Evolutionary conservation across 2,113 vertebrate species (phyloP), one percentile per base, ranked within the genome.

Genomic region (Oncorhynchus gorbuscha): DNA sequence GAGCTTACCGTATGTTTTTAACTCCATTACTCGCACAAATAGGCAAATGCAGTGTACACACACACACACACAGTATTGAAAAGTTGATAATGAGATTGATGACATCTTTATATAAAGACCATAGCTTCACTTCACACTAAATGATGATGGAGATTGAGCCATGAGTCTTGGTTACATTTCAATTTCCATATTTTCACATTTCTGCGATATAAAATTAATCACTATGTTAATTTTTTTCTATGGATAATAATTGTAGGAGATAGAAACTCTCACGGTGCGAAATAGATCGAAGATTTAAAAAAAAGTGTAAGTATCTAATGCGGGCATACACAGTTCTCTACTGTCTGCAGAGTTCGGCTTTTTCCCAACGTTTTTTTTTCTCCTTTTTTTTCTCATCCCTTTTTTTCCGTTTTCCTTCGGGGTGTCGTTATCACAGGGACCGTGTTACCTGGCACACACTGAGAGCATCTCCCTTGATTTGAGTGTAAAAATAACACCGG

Each of bases 401-500:
- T 55, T 66, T 66, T 75, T 35, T 61, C 35, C 69, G 66, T 81
- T n/a, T 62, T 62, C 59, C 59, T 62, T 22, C 59, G 59, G n/a
- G 18, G 59, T 62, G 59, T 62, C 59, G n/a, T 62, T 62, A 45
- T 45, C 39, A 88, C 84, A 82, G 75, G 3, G 66, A 85, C 79
- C 74, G 74, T 80, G 76, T 79, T 77, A 81, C 78, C 69, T 71
- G 75, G 76, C 76, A 79, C 80, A 82, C 81, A 76, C 80, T 83
- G 82, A 74, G 75, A 85, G 80, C 81, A 74, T 65, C 65, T 70
- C 79, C 48, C 72, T 69, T 4, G 71, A 77, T 84, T 84, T 72
- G 49, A 80, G 26, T 80, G 62, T 76, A 79, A 86, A 87, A 89
- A 88, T 89, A 88, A 87, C 84, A 78, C 59, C 11, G 18, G 71